Conservation (phyloP, 2,888 invertebrate species). For the Cerastoderma edule region DNA sequence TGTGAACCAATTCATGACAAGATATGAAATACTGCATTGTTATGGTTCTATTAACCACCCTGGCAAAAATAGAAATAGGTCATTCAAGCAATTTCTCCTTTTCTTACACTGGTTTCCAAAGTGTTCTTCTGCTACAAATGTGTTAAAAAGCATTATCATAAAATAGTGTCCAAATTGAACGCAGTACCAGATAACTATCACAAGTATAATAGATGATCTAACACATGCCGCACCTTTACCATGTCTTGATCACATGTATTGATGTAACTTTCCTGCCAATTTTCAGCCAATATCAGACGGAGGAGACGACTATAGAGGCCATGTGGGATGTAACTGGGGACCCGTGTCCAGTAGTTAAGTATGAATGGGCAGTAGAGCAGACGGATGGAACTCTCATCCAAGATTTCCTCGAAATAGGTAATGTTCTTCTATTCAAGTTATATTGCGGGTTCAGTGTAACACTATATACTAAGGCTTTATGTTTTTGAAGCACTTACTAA, state of each 20-base stretch:
- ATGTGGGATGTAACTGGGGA: slow-evolving; percentile 74
- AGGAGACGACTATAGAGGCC: slow-evolving; percentile 60
- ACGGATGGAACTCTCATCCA: slow-evolving; percentile 67
- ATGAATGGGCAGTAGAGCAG: slow-evolving; percentile 70
- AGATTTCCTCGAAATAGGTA: slow-evolving; percentile 59
- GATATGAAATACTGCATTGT: no score
- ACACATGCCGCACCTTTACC: not conserved
- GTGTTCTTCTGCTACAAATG: no score
- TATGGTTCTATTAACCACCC: no score
- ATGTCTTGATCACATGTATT: not conserved
- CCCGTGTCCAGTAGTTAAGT: slow-evolving; percentile 71
- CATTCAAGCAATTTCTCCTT: no score
- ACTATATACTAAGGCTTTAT: no score
- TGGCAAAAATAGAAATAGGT: no score
- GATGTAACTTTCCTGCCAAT: not conserved
- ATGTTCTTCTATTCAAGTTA: slow-evolving; percentile 30
- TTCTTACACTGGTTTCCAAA: no score
- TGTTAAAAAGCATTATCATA: no score
- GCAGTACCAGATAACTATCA: no score
- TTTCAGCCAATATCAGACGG: slow-evolving; percentile 69
- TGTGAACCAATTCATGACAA: no score
- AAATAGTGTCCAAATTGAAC: no score
- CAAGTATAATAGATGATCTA: not conserved
- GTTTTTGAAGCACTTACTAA: no score
- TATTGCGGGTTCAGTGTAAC: not conserved